phyloP scores from a whole-genome alignment of 2,797 vertebrate genomes.

The Spizella passerina region DNA sequence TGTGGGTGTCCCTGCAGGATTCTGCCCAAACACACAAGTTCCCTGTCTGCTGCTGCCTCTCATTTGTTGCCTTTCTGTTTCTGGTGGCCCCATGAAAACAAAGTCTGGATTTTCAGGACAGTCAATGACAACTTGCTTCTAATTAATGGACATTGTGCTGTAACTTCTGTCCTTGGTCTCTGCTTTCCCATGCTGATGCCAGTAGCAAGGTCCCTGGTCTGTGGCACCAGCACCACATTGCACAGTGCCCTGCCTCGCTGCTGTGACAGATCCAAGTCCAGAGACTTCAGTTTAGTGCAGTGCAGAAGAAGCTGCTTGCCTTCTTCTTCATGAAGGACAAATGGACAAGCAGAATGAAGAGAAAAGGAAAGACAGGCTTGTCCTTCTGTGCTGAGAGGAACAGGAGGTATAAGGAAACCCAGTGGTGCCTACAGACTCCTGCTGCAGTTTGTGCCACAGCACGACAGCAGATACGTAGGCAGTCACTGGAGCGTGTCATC shows the following conservation, averaged over 20 bases:
- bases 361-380: neutral
- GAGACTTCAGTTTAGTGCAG: neutral
- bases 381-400: neutral
- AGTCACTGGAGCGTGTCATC: neutral
- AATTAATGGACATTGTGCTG: accelerated
- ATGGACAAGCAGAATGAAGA: neutral
- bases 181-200: accelerated
- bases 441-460: neutral
- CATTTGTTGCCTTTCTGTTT: neutral
- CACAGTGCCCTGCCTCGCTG: accelerated
- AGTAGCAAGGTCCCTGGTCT: neutral
- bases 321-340: neutral
- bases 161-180: neutral
- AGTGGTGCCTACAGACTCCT: neutral
- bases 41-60: neutral
- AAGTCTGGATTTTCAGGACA: neutral
- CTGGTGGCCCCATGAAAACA: neutral
- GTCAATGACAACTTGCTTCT: neutral
- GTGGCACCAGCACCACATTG: neutral
- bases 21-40: neutral
- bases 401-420: neutral
- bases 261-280: neutral
- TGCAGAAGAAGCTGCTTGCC: neutral
- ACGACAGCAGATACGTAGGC: accelerated
- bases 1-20: neutral